Percentiles rank a stretch among this genome's conserved stretches.
phyloP scores from a whole-genome alignment of 2,797 vertebrate species.

The Myotis vivesi region DNA sequence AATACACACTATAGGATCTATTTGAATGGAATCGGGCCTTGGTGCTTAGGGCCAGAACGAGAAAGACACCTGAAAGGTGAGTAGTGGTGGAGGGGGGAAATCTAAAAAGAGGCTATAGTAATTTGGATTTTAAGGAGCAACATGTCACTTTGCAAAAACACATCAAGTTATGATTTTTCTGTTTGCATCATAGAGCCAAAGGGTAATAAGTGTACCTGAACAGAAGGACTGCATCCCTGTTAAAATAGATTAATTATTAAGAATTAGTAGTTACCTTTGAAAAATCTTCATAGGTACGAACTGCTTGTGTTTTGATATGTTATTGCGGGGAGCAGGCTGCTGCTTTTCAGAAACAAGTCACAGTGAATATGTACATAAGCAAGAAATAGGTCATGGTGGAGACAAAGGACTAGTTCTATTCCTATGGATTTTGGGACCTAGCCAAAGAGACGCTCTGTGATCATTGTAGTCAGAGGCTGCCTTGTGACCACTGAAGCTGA shows the following conservation, averaged over 20 bases:
- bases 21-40: neutral
- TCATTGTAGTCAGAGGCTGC: neutral
- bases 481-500: neutral
- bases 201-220: neutral
- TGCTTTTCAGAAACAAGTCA: neutral
- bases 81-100: neutral
- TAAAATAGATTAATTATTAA: neutral
- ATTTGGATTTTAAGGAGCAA: neutral
- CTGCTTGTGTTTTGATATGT: neutral
- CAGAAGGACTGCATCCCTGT: neutral
- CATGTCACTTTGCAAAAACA: neutral
- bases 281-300: neutral
- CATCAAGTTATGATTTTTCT: neutral
- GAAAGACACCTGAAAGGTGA: neutral
- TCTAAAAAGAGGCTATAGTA: neutral
- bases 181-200: neutral
- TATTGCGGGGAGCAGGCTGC: neutral
- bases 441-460: neutral
- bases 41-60: neutral
- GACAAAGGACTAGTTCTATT: neutral
- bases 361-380: neutral
- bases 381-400: neutral
- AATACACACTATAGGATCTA: neutral
- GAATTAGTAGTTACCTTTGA: neutral
- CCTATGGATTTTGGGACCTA: neutral